phyloP scores from a whole-genome alignment of 2,888 invertebrate species.

The Apotomis betuletana region DNA sequence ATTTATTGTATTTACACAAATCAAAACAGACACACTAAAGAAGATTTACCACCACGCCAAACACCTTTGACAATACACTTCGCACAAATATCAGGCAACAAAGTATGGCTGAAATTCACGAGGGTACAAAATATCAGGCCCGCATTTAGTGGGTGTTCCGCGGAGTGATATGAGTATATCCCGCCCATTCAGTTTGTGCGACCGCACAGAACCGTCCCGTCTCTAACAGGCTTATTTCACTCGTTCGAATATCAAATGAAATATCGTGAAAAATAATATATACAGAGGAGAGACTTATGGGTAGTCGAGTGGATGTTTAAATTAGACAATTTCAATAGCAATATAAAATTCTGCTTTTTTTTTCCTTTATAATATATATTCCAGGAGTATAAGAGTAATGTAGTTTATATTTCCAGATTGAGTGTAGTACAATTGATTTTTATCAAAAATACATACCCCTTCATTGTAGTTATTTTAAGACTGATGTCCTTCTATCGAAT shows the following conservation, averaged over 20 bases:
- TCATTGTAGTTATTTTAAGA: no score
- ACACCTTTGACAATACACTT: constrained; percentile 14
- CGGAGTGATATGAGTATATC: constrained; percentile 6
- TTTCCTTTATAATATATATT: not conserved
- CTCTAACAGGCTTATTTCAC: constrained; percentile 53
- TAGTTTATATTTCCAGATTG: no score
- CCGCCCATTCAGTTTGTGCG: constrained; percentile 68
- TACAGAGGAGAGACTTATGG: not conserved
- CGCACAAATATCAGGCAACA: not conserved
- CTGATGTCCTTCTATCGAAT: no score
- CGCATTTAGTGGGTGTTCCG: constrained; percentile 36
- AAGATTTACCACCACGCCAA: constrained; percentile 15
- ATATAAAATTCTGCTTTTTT: not conserved
- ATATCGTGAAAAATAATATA: constrained; percentile 21
- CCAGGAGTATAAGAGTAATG: no score
- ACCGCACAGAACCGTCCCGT: constrained; percentile 46
- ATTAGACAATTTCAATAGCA: not conserved
- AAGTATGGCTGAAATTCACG: constrained; percentile 25
- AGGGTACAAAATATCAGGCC: constrained; percentile 21
- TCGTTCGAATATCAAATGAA: constrained; percentile 26
- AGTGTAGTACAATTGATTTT: no score
- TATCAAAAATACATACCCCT: no score
- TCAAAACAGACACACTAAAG: not conserved
- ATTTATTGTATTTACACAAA: not conserved
- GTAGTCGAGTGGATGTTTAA: constrained; percentile 1